Evolutionary conservation across 2,113 vertebrate species (phyloP), one percentile per base, ranked within the genome.

Genomic region (Diadophis punctatus): DNA sequence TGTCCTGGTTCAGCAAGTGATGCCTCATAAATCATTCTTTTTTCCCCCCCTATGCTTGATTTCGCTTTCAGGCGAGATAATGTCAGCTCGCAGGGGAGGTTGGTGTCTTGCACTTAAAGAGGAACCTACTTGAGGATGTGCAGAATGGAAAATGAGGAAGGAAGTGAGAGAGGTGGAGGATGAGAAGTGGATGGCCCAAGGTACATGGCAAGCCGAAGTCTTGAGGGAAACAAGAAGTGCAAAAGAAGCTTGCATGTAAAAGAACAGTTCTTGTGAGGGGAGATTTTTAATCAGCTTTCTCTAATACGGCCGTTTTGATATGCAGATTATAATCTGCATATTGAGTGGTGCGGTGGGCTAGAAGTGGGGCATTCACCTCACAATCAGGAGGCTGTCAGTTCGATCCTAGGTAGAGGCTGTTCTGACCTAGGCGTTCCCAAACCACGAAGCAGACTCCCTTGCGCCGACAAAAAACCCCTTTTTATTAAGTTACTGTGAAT

Each of bases 21-120:
- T 95, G 93, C 90, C 95, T 97, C 97, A 97, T 96, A 95, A 96
- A 96, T 97, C 96, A 97, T 94, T 96, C 87, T 90, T 95, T 74
- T 80, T 74, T 84, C 95, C 92, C 95, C 92, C 5, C 68, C 87
- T 51, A 0, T 34, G 91, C 92, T 90, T 95, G 95, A 96, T 96
- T 93, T 96, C 96, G 96, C 93, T 96, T 96, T 96, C 93, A 95
- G 94, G 93, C 3, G 3, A 48, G 53, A n/a, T 20, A 89, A 96
- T 43, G 90, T 93, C 95, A 95, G 85, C 92, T 91, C 68, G 0
- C 48, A 0, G 10, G 91, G 89, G 90, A 95, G 86, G 53, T 49
- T 3, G 0, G 0, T 74, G 88, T 87, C 92, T 95, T 86, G 90
- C 94, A 91, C 93, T 1, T 0, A 0, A 27, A 86, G 0, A 51